Conservation (phyloP, 2,797 vertebrate genomes). For the Sorex maritimensis region DNA sequence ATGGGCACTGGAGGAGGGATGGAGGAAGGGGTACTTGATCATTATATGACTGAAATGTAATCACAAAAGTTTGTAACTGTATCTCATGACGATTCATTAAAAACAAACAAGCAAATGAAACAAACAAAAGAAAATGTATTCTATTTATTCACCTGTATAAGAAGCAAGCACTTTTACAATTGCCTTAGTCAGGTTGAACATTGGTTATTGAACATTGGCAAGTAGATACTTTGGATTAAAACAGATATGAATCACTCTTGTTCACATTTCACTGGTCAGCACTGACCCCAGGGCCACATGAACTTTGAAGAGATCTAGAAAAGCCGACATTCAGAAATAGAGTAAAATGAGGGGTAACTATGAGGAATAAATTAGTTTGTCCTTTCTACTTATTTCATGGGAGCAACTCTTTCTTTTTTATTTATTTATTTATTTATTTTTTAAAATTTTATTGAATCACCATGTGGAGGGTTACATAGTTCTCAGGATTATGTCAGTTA, state of each 20-base stretch:
- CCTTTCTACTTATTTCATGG: background rate
- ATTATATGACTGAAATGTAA: background rate
- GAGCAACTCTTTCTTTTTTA: background rate
- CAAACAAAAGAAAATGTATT: too few species aligned
- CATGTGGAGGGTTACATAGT: too few species aligned
- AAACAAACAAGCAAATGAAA: too few species aligned
- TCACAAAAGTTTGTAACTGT: too few species aligned
- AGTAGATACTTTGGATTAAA: slow-evolving; percentile 3
- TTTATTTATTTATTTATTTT: too few species aligned
- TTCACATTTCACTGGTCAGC: background rate
- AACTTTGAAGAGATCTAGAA: background rate
- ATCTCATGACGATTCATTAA: too few species aligned
- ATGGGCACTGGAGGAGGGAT: too few species aligned
- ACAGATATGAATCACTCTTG: too few species aligned
- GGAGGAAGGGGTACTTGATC: too few species aligned
- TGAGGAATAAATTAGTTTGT: background rate
- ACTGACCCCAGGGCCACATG: background rate
- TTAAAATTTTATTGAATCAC: too few species aligned
- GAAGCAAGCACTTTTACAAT: background rate
- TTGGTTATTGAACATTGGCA: background rate
- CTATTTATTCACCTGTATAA: too few species aligned
- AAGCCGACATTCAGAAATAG: background rate
- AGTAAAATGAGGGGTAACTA: background rate
- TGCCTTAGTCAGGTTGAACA: background rate
- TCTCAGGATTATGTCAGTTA: too few species aligned